A percentile compares a stretch with the other conserved stretches of the same genome.
These are phyloP conservation scores for Catalaphyllia jardinei DNA, from an alignment of 64 coral and sea anemone genomes.

Conservation along the genomic window DNA sequence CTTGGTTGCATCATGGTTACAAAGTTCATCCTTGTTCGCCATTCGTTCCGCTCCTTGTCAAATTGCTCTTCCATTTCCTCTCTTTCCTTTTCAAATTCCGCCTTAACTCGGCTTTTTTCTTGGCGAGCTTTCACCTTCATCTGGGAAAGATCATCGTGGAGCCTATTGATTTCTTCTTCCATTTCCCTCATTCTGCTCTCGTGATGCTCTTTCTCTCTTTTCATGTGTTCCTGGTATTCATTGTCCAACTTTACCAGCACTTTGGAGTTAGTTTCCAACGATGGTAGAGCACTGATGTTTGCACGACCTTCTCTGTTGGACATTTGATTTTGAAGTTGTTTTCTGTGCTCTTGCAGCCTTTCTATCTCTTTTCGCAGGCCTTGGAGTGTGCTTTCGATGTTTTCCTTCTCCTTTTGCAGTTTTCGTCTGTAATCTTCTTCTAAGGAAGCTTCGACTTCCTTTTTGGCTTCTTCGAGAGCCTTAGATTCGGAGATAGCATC, in stretches of 20 bases:
- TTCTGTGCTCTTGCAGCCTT: conserved; percentile 61
- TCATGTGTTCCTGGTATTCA: conserved; percentile 67
- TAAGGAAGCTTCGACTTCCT: conserved; percentile 33
- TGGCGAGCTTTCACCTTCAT: conserved; percentile 73
- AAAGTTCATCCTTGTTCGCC: conserved; percentile 53
- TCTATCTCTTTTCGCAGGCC: conserved; percentile 66
- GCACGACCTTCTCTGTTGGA: conserved; percentile 12
- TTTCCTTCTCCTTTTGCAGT: conserved; percentile 77
- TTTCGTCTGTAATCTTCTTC: conserved; percentile 66
- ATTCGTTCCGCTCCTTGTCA: conserved; percentile 66
- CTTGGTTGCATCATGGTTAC: conserved; percentile 15
- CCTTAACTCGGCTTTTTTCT: conserved; percentile 46
- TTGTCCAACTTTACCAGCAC: conserved; percentile 56
- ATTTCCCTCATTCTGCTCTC: conserved; percentile 51
- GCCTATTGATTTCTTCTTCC: conserved; percentile 54
- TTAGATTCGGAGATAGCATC: conserved; percentile 58
- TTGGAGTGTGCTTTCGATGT: conserved; percentile 79
- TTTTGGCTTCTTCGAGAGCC: conserved; percentile 49
- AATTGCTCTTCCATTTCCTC: conserved; percentile 71
- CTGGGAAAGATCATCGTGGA: conserved; percentile 55
- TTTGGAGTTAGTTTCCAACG: conserved; percentile 7
- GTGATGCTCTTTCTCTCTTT: conserved; percentile 71
- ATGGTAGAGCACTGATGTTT: not conserved
- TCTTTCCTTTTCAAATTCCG: conserved; percentile 78
- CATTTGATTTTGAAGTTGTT: conserved; percentile 74